Conservation (phyloP, 2,797 vertebrate genomes). For the Geotrypetes seraphini region DNA sequence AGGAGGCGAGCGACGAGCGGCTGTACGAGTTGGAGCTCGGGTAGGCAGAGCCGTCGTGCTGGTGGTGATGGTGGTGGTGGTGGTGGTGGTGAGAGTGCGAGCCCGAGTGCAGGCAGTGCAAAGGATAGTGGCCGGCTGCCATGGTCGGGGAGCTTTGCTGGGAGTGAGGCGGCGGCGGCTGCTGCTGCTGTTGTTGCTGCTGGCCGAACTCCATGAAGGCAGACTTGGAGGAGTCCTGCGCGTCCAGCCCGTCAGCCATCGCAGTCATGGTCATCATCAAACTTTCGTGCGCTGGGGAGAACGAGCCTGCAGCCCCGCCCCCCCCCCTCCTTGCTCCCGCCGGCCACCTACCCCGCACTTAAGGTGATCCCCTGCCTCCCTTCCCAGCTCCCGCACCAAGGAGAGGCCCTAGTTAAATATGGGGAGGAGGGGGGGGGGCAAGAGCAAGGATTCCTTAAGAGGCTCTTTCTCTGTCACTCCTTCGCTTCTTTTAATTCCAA, state of each 20-base stretch:
- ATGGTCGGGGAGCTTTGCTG: constrained; percentile 89
- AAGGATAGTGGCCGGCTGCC: constrained; percentile 89
- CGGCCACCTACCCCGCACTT: constrained; percentile 72
- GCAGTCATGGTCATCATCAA: constrained; percentile 99
- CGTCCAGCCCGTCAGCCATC: constrained; percentile 98
- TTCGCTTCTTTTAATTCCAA: constrained; percentile 53
- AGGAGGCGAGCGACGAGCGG: constrained; percentile 86
- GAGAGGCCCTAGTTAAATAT: constrained; percentile 44
- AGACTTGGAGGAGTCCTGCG: constrained; percentile 97
- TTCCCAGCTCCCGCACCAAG: constrained; percentile 55
- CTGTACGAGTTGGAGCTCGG: constrained; percentile 69
- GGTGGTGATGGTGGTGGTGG: constrained; percentile 72
- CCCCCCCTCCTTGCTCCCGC: too few relatives aligned
- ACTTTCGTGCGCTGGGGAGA: constrained; percentile 86
- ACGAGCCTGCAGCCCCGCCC: constrained; percentile 55
- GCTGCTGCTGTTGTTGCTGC: constrained; percentile 50
- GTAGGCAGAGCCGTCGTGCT: constrained; percentile 82
- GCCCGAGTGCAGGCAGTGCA: constrained; percentile 94
- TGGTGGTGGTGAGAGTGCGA: constrained; percentile 81
- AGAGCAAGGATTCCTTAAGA: constrained; percentile 24
- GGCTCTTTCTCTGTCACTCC: constrained; percentile 42
- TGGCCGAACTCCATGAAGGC: constrained; percentile 99
- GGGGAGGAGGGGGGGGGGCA: constrained; percentile 45
- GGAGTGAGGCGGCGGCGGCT: constrained; percentile 30
- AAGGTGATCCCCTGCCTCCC: constrained; percentile 50